A percentile compares a stretch with the other conserved stretches of the same genome.
Evolutionary conservation across 2,797 vertebrate species (phyloP).

Genomic region (Rhyacichthys aspro): DNA sequence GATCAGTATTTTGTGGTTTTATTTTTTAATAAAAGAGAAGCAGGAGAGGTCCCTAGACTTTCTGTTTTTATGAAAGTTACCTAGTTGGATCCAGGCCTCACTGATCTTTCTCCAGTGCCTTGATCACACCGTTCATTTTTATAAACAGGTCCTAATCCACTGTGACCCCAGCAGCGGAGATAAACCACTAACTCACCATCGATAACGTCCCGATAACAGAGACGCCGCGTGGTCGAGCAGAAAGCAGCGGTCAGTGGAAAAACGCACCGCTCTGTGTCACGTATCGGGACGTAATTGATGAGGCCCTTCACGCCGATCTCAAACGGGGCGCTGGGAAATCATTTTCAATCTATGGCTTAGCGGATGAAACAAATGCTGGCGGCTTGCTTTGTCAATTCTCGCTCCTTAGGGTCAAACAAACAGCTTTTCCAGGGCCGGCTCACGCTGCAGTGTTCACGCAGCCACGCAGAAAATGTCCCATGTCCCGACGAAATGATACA

Average conservation of each 20-base stretch:
- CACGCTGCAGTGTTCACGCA: slow-evolving; percentile 79
- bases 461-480: slow-evolving; percentile 86
- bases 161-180: slow-evolving; percentile 5
- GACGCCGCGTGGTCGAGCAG: slow-evolving; percentile 79
- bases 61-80: no score
- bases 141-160: neutral
- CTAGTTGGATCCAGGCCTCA: no score
- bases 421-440: slow-evolving; percentile 84
- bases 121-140: no score
- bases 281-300: slow-evolving; percentile 87
- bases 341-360: slow-evolving; percentile 88
- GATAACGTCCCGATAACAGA: slow-evolving; percentile 80
- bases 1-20: no score
- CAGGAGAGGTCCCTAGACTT: no score
- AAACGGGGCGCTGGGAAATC: slow-evolving; percentile 84
- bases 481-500: slow-evolving; percentile 86
- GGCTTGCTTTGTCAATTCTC: slow-evolving; percentile 87
- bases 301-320: slow-evolving; percentile 82
- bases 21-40: no score
- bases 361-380: slow-evolving; percentile 86
- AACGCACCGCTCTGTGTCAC: slow-evolving; percentile 83
- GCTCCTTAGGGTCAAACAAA: slow-evolving; percentile 88
- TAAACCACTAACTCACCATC: no score
- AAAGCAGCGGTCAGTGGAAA: slow-evolving; percentile 82
- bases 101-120: no score